These are phyloP conservation scores for Anthopleura xanthogrammica DNA, from an alignment of 92 coral and sea anemone genomes.

Conservation along the genomic window DNA sequence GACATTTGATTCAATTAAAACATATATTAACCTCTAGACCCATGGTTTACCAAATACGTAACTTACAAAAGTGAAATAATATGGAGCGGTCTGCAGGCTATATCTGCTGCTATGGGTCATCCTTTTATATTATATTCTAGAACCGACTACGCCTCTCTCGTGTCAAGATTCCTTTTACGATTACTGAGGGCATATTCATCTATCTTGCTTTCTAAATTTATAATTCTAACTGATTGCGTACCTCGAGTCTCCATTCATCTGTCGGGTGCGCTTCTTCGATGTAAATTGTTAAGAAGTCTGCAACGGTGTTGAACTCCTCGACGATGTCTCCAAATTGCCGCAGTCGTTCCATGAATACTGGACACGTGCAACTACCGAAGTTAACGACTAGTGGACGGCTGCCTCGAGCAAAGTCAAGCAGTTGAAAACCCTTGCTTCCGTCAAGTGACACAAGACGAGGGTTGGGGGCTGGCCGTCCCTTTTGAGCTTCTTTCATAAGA, in stretches of 20 bases:
- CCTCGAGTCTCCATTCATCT: conserved; percentile 85
- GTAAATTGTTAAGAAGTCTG: conserved; percentile 76
- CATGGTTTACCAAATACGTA: conserved; percentile 3
- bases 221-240: conserved; percentile 16
- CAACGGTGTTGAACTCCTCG: conserved; percentile 62
- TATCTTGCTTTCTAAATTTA: neutral
- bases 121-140: conserved; percentile 13
- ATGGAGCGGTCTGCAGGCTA: conserved; percentile 2
- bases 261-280: conserved; percentile 82
- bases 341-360: conserved; percentile 89
- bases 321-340: conserved; percentile 73
- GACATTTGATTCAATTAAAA: conserved; percentile 13
- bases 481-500: conserved; percentile 57
- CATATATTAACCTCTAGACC: conserved; percentile 11
- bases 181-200: neutral
- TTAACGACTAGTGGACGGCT: conserved; percentile 90
- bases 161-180: conserved; percentile 22
- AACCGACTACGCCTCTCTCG: conserved; percentile 19
- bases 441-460: conserved; percentile 69
- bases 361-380: conserved; percentile 95
- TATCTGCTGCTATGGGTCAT: neutral
- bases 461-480: conserved; percentile 65
- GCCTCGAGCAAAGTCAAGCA: conserved; percentile 66
- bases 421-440: conserved; percentile 54
- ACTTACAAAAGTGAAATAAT: neutral